Conservation (phyloP, 2,888 invertebrate genomes). For the Andricus curvator region DNA sequence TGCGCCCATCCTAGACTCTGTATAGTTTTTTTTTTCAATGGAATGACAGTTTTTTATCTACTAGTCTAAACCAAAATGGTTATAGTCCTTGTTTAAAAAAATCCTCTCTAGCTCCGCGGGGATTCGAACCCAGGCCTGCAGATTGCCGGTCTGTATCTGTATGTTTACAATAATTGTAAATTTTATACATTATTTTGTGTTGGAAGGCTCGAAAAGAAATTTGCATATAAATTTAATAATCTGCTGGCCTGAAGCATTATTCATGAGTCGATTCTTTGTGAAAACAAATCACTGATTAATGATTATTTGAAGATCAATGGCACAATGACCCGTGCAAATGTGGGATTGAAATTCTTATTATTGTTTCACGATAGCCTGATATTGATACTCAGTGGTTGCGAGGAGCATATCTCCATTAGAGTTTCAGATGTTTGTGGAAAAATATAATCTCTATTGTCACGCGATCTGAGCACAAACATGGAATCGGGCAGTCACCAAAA, state of each 20-base stretch:
- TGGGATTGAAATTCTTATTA: constrained; percentile 7
- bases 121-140: too few species aligned
- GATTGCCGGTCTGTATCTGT: too few species aligned
- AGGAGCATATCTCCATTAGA: constrained; percentile 13
- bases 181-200: too few species aligned
- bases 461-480: constrained; percentile 14
- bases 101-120: too few species aligned
- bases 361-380: not conserved
- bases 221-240: too few species aligned
- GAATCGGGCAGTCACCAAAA: constrained; percentile 6
- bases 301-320: not conserved
- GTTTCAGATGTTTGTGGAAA: constrained; percentile 16
- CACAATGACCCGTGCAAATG: constrained; percentile 17
- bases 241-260: not conserved
- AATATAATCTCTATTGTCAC: constrained; percentile 24
- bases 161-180: too few species aligned
- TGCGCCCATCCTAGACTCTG: too few species aligned
- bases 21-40: too few species aligned
- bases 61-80: too few species aligned
- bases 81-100: too few species aligned
- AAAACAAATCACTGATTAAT: not conserved
- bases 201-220: too few species aligned
- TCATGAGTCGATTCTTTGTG: not conserved
- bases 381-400: not conserved
- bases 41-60: too few species aligned